Evolutionary conservation across 2,797 vertebrate species (phyloP), one percentile per base, ranked within the genome.

Genomic region (Falco berigora): DNA sequence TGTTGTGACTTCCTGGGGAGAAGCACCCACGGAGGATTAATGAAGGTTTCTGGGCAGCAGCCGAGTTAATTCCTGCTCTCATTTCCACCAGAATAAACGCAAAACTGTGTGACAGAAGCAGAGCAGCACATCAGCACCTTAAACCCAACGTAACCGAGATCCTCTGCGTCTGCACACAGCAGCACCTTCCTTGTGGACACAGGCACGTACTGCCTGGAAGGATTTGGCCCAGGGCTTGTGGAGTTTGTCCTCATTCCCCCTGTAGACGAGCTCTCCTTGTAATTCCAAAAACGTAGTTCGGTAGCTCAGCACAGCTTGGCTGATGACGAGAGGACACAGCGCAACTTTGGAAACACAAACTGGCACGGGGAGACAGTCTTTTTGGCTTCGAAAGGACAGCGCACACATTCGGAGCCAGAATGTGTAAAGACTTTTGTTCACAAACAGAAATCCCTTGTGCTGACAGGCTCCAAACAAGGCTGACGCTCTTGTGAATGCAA

Each of bases 361-460:
- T 97, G 96, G 96, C 96, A 94, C 18, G 0, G 81, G 81, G 69
- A 95, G 61, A 77, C 79, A 93, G 95, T 63, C 94, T 94, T 93
- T 82, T 92, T 97, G 96, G 97, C 97, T 96, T 78, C 3, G 2
- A 68, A 80, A 93, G 93, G 92, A 95, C 93, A 93, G 96, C 38
- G 1, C 90, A 97, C 96, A 96, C 72, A 59, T 91, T 95, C 14
- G 0, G 90, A 95, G 97, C 94, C 97, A 97, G 96, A 96, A 92
- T 94, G 95, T 97, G 95, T 96, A 96, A 73, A 96, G 96, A 78
- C 94, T 97, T 97, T 97, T 97, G 96, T 97, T 96, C 97, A 80
- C 92, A 96, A 92, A 97, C 95, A 97, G 95, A 96, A 97, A 96
- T 95, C 88, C 92, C 93, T 96, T 97, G 97, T 97, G 95, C 96